Evolutionary conservation across 1,140 invertebrate species (phyloP), one percentile per base, ranked within the genome.

Genomic region (Bombus ignitus): DNA sequence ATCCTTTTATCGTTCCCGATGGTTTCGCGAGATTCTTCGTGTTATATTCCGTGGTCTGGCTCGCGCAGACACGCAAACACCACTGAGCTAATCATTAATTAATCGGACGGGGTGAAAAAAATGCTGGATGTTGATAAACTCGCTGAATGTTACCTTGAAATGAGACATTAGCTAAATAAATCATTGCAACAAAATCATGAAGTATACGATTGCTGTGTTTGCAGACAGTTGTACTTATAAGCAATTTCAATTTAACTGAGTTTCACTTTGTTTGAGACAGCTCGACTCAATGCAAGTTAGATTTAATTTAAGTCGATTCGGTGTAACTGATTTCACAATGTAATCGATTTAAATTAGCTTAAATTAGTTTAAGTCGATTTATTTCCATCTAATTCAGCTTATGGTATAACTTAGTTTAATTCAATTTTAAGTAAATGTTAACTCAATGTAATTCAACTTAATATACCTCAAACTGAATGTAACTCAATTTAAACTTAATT

Each of bases 1-100:
- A 82, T 82, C 80, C 80, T 74, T 65, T 65, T 82, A 82, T 82
- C 80, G 10, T 42, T 65, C 22, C 42, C 77, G 42, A 8, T 35
- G 22, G 53, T 65, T 44, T 39, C 32, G 57, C 71, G 57, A 65
- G 81, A 82, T 32, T 35, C 18, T 25, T 82, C 1, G 42, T 22
- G 28, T 66, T 76, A 32, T 53, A 75, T 83, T 47, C 25, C 42
- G n/a, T 66, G 4, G 71, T 47, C n/a, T 73, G 81, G n/a, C 12
- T 66, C 15, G 72, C 39, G 47, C 10, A 77, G 75, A 37, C 72
- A 42, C 18, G 53, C n/a, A 32, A 4, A 59, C 10, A 35, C n/a
- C 39, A 28, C 9, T 13, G 3, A 13, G 32, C 39, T 53, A 32
- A 75, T 65, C 44, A 78, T 71, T 79, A 84, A 79, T 84, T 79